Base-by-base conservation (phyloP, 2,888 invertebrate genomes). In the Lasiommata megera region DNA sequence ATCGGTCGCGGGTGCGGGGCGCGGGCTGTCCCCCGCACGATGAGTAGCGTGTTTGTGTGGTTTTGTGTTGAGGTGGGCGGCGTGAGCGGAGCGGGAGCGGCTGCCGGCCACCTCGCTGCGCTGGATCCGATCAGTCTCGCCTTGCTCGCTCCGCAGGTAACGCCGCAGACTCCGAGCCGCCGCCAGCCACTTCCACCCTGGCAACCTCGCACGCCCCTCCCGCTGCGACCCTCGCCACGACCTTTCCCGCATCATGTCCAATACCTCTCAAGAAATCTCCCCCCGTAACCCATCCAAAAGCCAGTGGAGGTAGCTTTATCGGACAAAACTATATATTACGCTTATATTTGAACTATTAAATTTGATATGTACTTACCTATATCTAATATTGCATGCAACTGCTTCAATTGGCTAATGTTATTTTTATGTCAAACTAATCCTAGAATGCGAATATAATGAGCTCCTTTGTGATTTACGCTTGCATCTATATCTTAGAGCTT, bases 11-110 rank as follows among this genome's bases (percentile, higher is more conserved):
- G 69, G 75, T 74, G 71, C 7, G 69, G 72, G 69, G 70, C 23
- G 76, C 74, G 71, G 73, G 73, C 66, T 67, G 70, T 72, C 72
- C 76, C 80, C 79, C 81, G 85, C 88, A 87, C 88, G 84, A 85
- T 88, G 81, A 89, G 88, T 89, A 89, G 87, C 87, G 88, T 85
- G 80, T 88, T 85, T 88, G 87, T 90, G 88, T 89, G 88, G 87
- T 89, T 88, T 84, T 92, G 92, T 92, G 90, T 91, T 83, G 92
- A 92, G 92, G 92, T 92, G 88, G 92, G 92, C 80, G 92, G 92
- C 86, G 81, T 92, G 88, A 86, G 88, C 87, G 88, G 88, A 79
- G 83, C 91, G 78, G 88, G 88, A 73, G 91, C 90, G 74, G 90
- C 90, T 70, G 87, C 91, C 77, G 82, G 91, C 79, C 92, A 92